Base-by-base conservation (phyloP, 2,797 vertebrate species). In the Micropoecilia bifurca region DNA sequence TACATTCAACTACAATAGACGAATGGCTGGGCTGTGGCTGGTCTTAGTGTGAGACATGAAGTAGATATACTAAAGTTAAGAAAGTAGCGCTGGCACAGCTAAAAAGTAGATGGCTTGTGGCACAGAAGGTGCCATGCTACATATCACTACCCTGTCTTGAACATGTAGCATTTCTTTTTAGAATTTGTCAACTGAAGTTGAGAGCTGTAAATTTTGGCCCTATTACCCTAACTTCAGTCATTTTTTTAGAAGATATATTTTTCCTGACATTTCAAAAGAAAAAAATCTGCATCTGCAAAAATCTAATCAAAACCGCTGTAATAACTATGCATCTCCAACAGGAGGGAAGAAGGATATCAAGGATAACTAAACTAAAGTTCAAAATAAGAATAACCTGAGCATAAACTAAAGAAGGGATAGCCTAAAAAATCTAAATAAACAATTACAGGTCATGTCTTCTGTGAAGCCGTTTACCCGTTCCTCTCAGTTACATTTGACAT, bases 1-100 rank as follows among this genome's bases (percentile, higher is more conserved):
- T 96, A 96, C 96, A 96, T 96, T 96, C 93, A 95, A 95, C 94
- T 95, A 96, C 92, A 89, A 91, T 84, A 95, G 92, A 89, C 94
- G 93, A 95, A 94, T 93, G 94, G 94, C 92, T 95, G 92, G 93
- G 90, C 93, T 93, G 96, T 95, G 96, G 95, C 96, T 96, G 95
- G 95, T 93, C 92, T 95, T 93, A 93, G 94, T 89, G 91, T 94
- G 94, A 90, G 93, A 90, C 73, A 90, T 91, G 88, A 90, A 88
- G 84, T 82, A 89, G 83, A 83, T 71, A 82, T 80, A 83, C 75
- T 85, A 75, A 90, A 81, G 66, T 83, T 78, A 80, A 84, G 86
- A 78, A 85, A 91, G 85, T 81, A 82, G 74, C 68, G 36, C 84
- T 89, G 87, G 89, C 90, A 92, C 89, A 88, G 82, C 88, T 82